Evolutionary conservation across 2,113 vertebrate genomes (phyloP), one percentile per base, ranked within the genome.

Genomic region (Corvus hawaiiensis): DNA sequence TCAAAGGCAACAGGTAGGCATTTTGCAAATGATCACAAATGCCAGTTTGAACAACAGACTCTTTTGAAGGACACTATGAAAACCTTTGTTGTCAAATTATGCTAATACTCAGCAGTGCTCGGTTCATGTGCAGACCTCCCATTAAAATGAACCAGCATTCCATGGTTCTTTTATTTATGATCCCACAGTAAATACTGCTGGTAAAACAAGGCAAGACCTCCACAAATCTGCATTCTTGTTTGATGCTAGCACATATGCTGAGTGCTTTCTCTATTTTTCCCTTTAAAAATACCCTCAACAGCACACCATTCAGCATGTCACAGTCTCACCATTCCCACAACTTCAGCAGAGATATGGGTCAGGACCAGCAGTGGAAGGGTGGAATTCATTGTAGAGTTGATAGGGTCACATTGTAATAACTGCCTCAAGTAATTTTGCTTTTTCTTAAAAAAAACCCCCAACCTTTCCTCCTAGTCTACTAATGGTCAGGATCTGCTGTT

Each of bases 1-100:
- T 90, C 90, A 88, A 97, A 96, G 93, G 89, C 92, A 97, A 97
- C 69, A 94, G 64, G 91, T n/a, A 94, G 76, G 80, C 85, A 84
- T 96, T 96, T 92, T 93, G 74, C 52, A 92, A 92, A 63, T 43
- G 48, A 92, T 75, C 75, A 64, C 82, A 88, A 92, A 87, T 85
- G 87, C 93, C 93, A 88, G 62, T 94, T 91, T 95, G 88, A 90
- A 92, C 84, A 68, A 88, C 64, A 79, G 84, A 79, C 61, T 91
- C 69, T 89, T 84, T 79, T 62, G 77, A 94, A 91, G 76, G 91
- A 87, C 41, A 58, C 87, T 81, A 76, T 85, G 86, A 79, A 94
- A 88, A 88, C 14, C 37, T 81, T 76, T 94, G 56, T 72, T 91
- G 82, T 86, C 81, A 91, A 90, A 91, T 93, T 27, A 58, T 18